Evolutionary conservation across 2,888 invertebrate species (phyloP), one percentile per base, ranked within the genome.

Genomic region (Parascotia fuliginaria): DNA sequence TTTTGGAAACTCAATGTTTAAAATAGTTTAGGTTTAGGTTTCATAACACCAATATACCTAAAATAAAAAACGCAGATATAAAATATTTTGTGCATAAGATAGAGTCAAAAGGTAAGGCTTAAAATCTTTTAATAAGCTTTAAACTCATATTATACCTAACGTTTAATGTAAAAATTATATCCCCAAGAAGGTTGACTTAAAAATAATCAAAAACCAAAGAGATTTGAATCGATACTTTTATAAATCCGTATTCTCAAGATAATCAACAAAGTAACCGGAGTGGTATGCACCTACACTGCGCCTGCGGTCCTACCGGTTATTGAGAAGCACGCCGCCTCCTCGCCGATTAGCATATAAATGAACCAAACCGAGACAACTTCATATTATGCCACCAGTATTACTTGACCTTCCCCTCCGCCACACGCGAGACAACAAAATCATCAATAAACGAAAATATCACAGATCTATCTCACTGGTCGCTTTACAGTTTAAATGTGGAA

Each of bases 261-360:
- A 55, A 65, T 67, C 57, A 42, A 70, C 70, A 60, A 65, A 65
- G 64, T 66, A 65, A 64, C 54, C 59, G 42, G 44, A 62, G 46
- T 57, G 62, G 70, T 60, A 65, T 71, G 72, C 58, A 72, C 65
- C 65, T 65, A 69, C 66, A 65, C 55, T 67, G 63, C 61, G 70
- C 61, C 54, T 15, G 69, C 55, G 68, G 53, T 71, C 68, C 59
- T 81, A 87, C 87, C 82, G 83, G 83, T 85, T 85, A 78, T 79
- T 79, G 75, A 75, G 65, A 72, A 79, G 72, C 74, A 68, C 60
- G 75, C 83, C 81, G 77, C 88, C 87, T 86, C 76, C 85, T 81
- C 70, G 51, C 75, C 68, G 75, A 92, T 92, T 91, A 89, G 82
- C 89, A 91, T 92, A 89, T 90, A 90, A 90, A 91, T 89, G 87